Evolutionary conservation across 1,140 invertebrate species (phyloP).

Genomic region (Acyrthosiphon pisum): DNA sequence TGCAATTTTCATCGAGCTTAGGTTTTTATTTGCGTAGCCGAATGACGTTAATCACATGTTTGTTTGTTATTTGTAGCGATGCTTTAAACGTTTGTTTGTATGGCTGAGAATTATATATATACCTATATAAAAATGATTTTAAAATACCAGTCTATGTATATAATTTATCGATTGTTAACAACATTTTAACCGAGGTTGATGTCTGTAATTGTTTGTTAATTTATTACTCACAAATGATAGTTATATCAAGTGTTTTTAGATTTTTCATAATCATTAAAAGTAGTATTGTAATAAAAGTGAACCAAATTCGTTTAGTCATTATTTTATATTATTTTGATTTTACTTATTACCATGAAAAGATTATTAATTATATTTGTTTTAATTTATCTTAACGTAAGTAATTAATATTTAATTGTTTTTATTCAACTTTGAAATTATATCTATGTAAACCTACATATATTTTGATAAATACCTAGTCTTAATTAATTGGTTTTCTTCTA

Average conservation of each 20-base stretch:
- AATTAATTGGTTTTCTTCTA: neutral
- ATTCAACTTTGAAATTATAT: neutral
- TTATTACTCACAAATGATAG: neutral
- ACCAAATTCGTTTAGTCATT: neutral
- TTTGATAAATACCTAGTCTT: neutral
- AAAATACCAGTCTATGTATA: neutral
- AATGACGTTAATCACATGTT: slow-evolving; percentile 22
- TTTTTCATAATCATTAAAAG: neutral
- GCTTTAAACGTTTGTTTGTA: slow-evolving; percentile 16
- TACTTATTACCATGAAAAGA: neutral
- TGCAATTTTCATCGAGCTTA: neutral
- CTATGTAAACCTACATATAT: too few relatives aligned
- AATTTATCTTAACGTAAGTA: slow-evolving; percentile 23
- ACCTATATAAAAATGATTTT: neutral
- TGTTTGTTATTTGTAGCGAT: neutral
- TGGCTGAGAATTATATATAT: neutral
- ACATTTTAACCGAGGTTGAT: neutral
- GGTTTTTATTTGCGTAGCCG: neutral
- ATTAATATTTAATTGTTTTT: neutral
- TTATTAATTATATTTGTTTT: slow-evolving; percentile 26
- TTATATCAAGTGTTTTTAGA: neutral
- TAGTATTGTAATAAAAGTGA: neutral
- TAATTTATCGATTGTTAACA: neutral
- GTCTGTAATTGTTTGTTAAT: slow-evolving; percentile 21
- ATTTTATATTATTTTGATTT: neutral